Evolutionary conservation across 2,113 vertebrate species (phyloP).

Genomic region (Holacanthus passer): DNA sequence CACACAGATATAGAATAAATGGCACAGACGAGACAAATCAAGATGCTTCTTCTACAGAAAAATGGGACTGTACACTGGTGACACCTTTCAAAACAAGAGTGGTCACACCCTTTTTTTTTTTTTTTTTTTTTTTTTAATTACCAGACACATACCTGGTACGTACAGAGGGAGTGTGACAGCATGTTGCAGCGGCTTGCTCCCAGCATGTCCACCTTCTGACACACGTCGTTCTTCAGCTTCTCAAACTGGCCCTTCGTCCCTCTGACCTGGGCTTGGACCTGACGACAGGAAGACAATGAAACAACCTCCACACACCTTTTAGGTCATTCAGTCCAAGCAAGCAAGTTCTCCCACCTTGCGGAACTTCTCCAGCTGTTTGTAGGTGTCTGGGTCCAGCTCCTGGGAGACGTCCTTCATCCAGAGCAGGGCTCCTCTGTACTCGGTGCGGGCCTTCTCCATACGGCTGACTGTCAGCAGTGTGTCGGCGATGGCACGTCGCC

Average conservation of each 20-base stretch:
- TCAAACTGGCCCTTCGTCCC: slow-evolving; percentile 87
- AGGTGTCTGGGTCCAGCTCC: slow-evolving; percentile 89
- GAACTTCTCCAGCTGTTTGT: slow-evolving; percentile 91
- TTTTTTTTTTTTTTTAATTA: too few relatives aligned
- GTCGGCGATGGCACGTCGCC: slow-evolving; percentile 86
- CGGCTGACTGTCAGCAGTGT: slow-evolving; percentile 86
- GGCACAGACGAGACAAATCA: background rate
- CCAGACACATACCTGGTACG: slow-evolving; percentile 78
- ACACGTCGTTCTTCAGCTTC: slow-evolving; percentile 89
- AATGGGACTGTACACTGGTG: background rate
- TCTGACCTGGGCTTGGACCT: slow-evolving; percentile 88
- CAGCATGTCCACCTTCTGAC: slow-evolving; percentile 90
- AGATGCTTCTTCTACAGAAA: too few relatives aligned
- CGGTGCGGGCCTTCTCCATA: slow-evolving; percentile 88
- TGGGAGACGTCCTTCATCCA: slow-evolving; percentile 91
- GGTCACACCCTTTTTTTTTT: background rate
- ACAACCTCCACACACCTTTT: accelerated
- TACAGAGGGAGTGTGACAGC: slow-evolving; percentile 87
- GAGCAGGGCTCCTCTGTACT: slow-evolving; percentile 87
- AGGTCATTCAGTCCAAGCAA: background rate
- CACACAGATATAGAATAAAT: background rate
- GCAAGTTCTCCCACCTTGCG: slow-evolving; percentile 80
- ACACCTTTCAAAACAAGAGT: background rate
- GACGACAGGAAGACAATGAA: slow-evolving; percentile 10
- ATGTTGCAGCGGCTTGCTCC: slow-evolving; percentile 89